Base-by-base conservation (phyloP, 1,140 invertebrate species). In the Aethina tumida region DNA sequence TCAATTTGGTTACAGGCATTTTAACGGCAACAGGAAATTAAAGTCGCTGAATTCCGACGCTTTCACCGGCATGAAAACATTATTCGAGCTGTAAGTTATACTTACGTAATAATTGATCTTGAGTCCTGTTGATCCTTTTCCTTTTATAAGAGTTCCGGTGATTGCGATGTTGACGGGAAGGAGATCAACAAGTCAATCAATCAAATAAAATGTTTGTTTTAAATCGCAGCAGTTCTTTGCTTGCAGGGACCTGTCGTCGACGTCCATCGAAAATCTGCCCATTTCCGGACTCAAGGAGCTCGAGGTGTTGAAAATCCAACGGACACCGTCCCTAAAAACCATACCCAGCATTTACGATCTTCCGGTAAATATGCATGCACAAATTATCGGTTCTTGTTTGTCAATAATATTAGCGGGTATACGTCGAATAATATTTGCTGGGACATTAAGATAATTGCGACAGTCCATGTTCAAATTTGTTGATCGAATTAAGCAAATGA, bases 281-380 rank as follows among this genome's bases (percentile, higher is more conserved):
- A 77, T 77, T 0, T 64, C 63, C 10, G 87, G 86, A 4, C 62
- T 93, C 7, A 67, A 78, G 27, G 70, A 73, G 21, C 55, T 93
- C 10, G 75, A 86, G 58, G 66, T 70, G 25, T 67, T 93, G 12
- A 68, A 71, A 24, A 69, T 93, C 44, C 68, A 77, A 50, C 72
- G 79, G 38, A 84, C 83, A 0, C 71, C 72, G 8, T 70, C 75
- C 0, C 59, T 93, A 33, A 82, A 81, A 56, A 74, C 77, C 28
- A 84, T 93, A 54, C 87, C 87, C 2, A 86, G 84, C 10, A 79
- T 92, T 35, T 81, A 86, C 52, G 74, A 82, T 53, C 84, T 89
- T 50, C 62, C 69, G 61, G 79, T 81, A 59, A 65, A n/a, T n/a
- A n/a, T n/a, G n/a, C n/a, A n/a, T n/a, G n/a, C n/a, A n/a, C n/a